Base-by-base conservation (phyloP, 2,888 invertebrate species). In the Melanophora roralis region DNA sequence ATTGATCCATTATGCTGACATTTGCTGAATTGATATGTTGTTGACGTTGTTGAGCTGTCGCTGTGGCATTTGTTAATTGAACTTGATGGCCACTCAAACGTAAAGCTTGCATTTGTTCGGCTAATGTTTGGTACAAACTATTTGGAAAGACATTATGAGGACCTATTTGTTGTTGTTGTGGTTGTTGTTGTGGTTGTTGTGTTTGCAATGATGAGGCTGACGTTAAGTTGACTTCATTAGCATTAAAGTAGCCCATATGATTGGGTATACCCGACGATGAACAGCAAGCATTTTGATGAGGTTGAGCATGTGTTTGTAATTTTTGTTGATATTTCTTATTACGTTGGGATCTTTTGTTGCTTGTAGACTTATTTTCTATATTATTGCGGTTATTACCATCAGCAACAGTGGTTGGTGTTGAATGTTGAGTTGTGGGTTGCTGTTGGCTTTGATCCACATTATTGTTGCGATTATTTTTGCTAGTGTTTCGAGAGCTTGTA, bases 1-100 rank as follows among this genome's bases (percentile, higher is more conserved):
- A 82, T 80, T 90, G 90, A 82, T 90, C 90, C 90, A 90, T 90
- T 34, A 90, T 90, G 84, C 90, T 90, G 53, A 89, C 86, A 82
- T 89, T 87, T 21, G 84, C 69, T n/a, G 72, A 68, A 51, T 75
- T 72, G 64, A 75, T 80, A 78, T 73, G 67, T 72, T 80, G 75
- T 11, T 62, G 38, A 43, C 78, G 74, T 67, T 82, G 74, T 71
- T 81, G 73, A 74, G 65, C 69, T 36, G 79, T 47, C 67, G 81
- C 27, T 78, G 81, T 7, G 69, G 81, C 40, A 69, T 77, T 53
- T 82, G 81, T 68, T 81, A 78, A n/a, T 49, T 88, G 88, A 8
- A 86, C 78, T 36, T 88, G 77, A 23, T 84, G 76, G 3, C 80
- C 72, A 68, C 59, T 62, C 67, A 76, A 51, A 21, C 69, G 64